Percentiles rank a stretch among this genome's conserved stretches.
phyloP scores from a whole-genome alignment of 2,113 vertebrate species.

The Gymnorhina tibicen region DNA sequence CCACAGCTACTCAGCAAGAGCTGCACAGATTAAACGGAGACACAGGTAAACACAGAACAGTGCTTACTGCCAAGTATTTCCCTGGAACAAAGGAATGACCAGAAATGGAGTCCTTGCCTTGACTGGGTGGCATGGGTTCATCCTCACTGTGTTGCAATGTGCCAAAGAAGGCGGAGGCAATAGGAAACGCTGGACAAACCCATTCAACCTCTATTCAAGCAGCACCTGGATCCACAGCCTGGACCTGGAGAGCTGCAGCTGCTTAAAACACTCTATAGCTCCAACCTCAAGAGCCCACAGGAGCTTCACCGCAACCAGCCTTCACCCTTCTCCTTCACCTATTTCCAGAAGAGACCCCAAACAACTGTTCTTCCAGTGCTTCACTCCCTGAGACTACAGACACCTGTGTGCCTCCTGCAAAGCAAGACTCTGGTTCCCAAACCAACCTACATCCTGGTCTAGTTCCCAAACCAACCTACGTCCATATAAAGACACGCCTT shows the following conservation, averaged over 20 bases:
- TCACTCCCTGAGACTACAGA: background rate
- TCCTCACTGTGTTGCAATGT: rapidly evolving
- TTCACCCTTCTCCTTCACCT: background rate
- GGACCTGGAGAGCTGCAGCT: background rate
- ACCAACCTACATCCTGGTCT: background rate
- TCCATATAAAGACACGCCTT: background rate
- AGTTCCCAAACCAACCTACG: background rate
- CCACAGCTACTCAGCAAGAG: background rate
- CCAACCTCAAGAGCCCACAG: background rate
- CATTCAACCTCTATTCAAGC: background rate
- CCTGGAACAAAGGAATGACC: slow-evolving; percentile 6
- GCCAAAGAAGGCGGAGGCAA: background rate
- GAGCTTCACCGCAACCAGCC: background rate
- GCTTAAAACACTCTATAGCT: background rate
- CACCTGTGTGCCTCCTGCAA: background rate
- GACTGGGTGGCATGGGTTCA: background rate
- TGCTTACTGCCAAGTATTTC: background rate
- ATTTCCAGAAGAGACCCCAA: background rate
- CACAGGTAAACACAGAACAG: background rate
- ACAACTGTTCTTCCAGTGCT: background rate
- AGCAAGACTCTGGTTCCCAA: background rate
- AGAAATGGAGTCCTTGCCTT: background rate
- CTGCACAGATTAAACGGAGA: background rate
- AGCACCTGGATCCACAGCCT: background rate
- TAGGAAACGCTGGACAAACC: background rate